Percentiles rank a stretch among this genome's conserved stretches.
phyloP scores from a whole-genome alignment of 1,140 invertebrate species.

The Camponotus pennsylvanicus region DNA sequence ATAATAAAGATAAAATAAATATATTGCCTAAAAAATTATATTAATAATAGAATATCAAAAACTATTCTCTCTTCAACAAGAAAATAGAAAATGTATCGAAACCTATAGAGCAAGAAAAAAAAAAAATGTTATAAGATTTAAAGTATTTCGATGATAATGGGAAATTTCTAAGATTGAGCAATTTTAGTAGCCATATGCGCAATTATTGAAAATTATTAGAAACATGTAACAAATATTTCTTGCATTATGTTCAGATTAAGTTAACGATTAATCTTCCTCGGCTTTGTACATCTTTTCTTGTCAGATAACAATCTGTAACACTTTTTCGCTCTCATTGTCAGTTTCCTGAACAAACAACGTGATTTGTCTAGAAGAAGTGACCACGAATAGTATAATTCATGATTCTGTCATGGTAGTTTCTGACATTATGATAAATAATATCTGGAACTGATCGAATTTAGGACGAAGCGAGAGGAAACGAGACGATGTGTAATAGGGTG shows the following conservation, averaged over 20 bases:
- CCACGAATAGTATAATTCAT: slow-evolving; percentile 67
- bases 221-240: not conserved
- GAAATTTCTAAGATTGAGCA: not conserved
- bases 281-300: slow-evolving; percentile 7
- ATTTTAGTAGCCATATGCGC: not conserved
- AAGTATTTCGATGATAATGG: not conserved
- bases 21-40: not conserved
- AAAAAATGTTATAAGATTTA: slow-evolving; percentile 1
- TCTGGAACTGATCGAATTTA: slow-evolving; percentile 82
- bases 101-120: not conserved
- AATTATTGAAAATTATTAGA: not conserved
- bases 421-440: slow-evolving; percentile 83
- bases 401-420: slow-evolving; percentile 77
- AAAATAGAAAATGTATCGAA: not conserved
- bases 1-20: not conserved
- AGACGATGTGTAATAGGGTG: slow-evolving; percentile 69
- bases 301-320: slow-evolving; percentile 41
- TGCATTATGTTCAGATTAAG: not conserved
- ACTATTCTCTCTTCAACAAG: not conserved
- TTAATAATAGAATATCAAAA: not conserved
- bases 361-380: slow-evolving; percentile 17
- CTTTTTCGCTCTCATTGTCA: slow-evolving; percentile 68
- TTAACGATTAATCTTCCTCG: not conserved
- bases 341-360: slow-evolving; percentile 55
- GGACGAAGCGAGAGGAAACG: slow-evolving; percentile 53